phyloP scores from a whole-genome alignment of 2,888 invertebrate genomes.

The Lacanobia oleracea region DNA sequence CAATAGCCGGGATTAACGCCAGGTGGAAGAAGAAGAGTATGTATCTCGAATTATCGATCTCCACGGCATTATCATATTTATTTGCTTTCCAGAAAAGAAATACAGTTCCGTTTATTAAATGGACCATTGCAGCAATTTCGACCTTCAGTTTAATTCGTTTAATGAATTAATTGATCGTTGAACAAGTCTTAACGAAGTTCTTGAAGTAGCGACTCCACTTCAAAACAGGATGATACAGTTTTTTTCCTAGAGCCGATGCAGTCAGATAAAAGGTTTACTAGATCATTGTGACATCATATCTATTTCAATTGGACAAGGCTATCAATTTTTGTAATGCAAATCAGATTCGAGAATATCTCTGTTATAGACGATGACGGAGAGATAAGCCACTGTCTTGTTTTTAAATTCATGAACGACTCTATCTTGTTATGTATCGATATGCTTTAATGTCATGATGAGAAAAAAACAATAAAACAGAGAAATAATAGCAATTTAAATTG shows the following conservation, averaged over 20 bases:
- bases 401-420: not conserved
- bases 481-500: not conserved
- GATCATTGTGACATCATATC: conserved; percentile 16
- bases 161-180: conserved; percentile 11
- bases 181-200: too few relatives aligned
- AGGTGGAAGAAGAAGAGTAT: too few relatives aligned
- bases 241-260: not conserved
- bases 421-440: conserved; percentile 22
- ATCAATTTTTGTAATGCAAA: conserved; percentile 27
- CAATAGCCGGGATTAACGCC: too few relatives aligned
- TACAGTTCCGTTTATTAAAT: not conserved
- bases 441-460: conserved; percentile 8
- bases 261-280: not conserved
- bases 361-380: conserved; percentile 6
- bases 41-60: conserved; percentile 2
- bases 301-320: conserved; percentile 30
- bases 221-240: not conserved
- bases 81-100: not conserved
- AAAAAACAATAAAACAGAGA: not conserved
- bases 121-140: not conserved
- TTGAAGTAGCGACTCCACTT: too few relatives aligned
- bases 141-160: conserved; percentile 10
- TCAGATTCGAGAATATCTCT: conserved; percentile 17
- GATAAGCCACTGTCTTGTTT: conserved; percentile 16
- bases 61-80: not conserved